Base-by-base conservation (phyloP, 2,888 invertebrate genomes). In the Desoria tigrina region DNA sequence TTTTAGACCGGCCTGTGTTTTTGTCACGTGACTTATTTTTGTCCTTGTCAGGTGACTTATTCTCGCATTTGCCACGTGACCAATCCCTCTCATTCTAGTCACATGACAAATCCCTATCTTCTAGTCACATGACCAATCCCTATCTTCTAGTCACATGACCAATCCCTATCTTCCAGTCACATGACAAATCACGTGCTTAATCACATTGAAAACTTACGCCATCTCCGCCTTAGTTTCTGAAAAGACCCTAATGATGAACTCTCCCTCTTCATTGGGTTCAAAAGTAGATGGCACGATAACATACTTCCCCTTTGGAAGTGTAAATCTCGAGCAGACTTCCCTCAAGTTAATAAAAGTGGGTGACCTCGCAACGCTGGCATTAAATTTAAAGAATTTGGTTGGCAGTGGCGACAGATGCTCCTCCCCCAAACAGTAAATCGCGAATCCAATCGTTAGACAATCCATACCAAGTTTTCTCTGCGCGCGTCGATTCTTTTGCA, bases 281-380 rank as follows among this genome's bases (percentile, higher is more conserved):
- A 95, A 98, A 0, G 98, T 96, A 63, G 95, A 94, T 2, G 99
- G 98, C 61, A 98, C 88, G 77, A 99, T 92, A 77, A 93, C 90
- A 82, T 99, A 99, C 21, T 88, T 87, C 28, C 98, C 98, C 0
- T 94, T 94, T 1, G 92, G 92, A 61, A 98, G 84, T 79, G 93
- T 91, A 82, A 96, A 96, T 27, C 98, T 89, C 72, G 87, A 88
- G 78, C 90, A 91, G 65, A 97, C 92, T 84, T 98, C 98, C 61
- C 98, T 85, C 65, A 95, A 83, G 81, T 99, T 99, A 77, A 98
- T 94, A 80, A 98, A 99, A 14, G 94, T n/a, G n/a, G n/a, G n/a
- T n/a, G 94, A 92, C 67, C 94, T 84, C 0, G 92, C 97, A 0
- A 91, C 89, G 0, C 92, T 92, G 0, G 92, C 89, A 79, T 93